Conservation (phyloP, 2,113 vertebrate species). For the Leucopsar rothschildi region DNA sequence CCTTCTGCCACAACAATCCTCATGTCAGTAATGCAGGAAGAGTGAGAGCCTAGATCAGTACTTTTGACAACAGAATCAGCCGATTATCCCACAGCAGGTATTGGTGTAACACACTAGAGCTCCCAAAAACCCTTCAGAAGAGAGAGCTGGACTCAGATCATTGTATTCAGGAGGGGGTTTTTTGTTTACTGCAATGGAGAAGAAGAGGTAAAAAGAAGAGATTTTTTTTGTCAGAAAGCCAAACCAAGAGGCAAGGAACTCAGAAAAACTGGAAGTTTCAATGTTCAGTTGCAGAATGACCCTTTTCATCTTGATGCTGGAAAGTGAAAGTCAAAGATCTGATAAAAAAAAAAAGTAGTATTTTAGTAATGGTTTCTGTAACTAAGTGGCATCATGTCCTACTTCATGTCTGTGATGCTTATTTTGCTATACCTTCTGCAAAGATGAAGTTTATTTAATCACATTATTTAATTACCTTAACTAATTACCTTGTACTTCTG, state of each 20-base stretch:
- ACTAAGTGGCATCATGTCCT: too few relatives aligned
- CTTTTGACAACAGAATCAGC: rapidly evolving
- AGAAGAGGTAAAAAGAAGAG: not conserved
- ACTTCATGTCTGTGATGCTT: not conserved
- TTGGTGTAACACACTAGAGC: not conserved
- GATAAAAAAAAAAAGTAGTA: not conserved
- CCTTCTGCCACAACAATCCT: rapidly evolving
- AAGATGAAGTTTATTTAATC: not conserved
- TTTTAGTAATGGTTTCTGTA: not conserved
- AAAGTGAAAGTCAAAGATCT: not conserved
- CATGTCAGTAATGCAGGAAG: not conserved
- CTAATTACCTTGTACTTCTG: not conserved
- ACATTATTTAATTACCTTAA: not conserved
- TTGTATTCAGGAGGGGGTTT: not conserved
- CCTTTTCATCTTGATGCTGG: not conserved
- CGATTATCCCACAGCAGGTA: not conserved
- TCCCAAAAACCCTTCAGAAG: not conserved
- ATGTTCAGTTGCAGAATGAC: rapidly evolving
- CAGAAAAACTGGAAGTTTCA: not conserved
- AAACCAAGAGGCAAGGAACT: not conserved
- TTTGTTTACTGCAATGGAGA: not conserved
- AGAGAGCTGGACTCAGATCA: not conserved
- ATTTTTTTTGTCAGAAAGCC: not conserved
- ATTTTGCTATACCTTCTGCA: not conserved
- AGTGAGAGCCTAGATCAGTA: not conserved